phyloP scores from a whole-genome alignment of 2,797 vertebrate genomes.

The Onychomys torridus region DNA sequence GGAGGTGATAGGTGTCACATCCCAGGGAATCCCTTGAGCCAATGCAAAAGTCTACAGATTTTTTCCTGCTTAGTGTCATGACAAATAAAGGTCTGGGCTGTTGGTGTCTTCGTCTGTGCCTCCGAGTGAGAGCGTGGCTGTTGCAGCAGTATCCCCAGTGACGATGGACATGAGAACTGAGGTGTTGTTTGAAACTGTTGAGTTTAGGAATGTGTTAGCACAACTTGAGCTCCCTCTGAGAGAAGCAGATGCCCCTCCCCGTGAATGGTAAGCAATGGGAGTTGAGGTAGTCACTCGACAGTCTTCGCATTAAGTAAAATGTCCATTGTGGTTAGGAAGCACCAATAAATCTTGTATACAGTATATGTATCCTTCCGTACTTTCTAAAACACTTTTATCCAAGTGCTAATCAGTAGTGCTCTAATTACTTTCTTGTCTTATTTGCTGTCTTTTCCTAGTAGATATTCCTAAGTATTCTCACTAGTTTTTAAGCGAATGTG shows the following conservation, averaged over 20 bases:
- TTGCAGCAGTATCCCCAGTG: background rate
- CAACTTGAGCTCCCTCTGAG: background rate
- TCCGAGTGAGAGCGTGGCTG: background rate
- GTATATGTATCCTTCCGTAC: background rate
- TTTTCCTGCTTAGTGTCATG: background rate
- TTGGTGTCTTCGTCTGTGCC: background rate
- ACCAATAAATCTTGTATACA: background rate
- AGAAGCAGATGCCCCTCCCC: background rate
- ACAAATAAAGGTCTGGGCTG: background rate
- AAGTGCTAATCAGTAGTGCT: background rate
- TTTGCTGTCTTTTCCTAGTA: background rate
- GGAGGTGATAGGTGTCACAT: background rate
- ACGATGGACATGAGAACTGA: background rate
- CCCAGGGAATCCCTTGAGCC: background rate
- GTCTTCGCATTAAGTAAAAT: background rate
- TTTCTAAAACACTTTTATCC: background rate
- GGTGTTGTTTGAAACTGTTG: background rate
- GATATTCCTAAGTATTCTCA: background rate
- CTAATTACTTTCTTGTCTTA: background rate
- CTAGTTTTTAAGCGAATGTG: background rate
- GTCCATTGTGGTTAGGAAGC: background rate
- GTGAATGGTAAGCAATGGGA: background rate
- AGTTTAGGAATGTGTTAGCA: background rate
- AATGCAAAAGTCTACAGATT: background rate
- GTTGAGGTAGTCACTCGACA: background rate